These are phyloP conservation scores for Sthenelais limicola DNA, from an alignment of 2,888 invertebrate species.

Conservation along the genomic window DNA sequence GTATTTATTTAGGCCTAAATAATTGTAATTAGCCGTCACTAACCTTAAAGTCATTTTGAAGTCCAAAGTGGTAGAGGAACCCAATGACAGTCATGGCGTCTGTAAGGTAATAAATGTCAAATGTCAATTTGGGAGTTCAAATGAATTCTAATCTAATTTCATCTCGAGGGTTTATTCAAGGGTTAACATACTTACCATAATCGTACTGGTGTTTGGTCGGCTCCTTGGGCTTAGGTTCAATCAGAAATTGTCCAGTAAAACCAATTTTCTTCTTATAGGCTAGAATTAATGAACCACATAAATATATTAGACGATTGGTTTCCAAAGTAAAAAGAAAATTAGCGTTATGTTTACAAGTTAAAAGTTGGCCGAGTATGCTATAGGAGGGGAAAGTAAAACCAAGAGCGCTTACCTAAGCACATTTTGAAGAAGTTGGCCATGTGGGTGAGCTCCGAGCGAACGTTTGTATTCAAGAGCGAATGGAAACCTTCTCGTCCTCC, in stretches of 20 bases:
- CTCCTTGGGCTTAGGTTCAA: slow-evolving; percentile 75
- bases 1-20: too few relatives aligned
- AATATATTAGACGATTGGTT: background rate
- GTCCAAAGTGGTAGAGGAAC: slow-evolving; percentile 77
- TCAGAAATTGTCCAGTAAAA: slow-evolving; percentile 77
- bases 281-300: slow-evolving; percentile 51
- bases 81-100: slow-evolving; percentile 79
- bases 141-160: too few relatives aligned
- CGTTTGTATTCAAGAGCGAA: slow-evolving; percentile 77
- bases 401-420: slow-evolving; percentile 73
- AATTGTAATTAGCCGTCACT: too few relatives aligned
- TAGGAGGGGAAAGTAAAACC: too few relatives aligned
- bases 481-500: slow-evolving; percentile 78
- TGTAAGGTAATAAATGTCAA: slow-evolving; percentile 51
- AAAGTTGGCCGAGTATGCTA: background rate
- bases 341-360: background rate
- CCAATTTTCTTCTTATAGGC: slow-evolving; percentile 79
- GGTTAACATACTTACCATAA: slow-evolving; percentile 70
- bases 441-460: slow-evolving; percentile 77
- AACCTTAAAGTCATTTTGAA: slow-evolving; percentile 78
- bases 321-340: background rate
- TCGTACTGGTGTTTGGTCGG: slow-evolving; percentile 77
- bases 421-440: slow-evolving; percentile 78
- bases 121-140: background rate
- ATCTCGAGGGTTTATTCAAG: background rate